These are phyloP conservation scores for Odontocolon sp. DNA, from an alignment of 2,888 invertebrate species.

Conservation along the genomic window DNA sequence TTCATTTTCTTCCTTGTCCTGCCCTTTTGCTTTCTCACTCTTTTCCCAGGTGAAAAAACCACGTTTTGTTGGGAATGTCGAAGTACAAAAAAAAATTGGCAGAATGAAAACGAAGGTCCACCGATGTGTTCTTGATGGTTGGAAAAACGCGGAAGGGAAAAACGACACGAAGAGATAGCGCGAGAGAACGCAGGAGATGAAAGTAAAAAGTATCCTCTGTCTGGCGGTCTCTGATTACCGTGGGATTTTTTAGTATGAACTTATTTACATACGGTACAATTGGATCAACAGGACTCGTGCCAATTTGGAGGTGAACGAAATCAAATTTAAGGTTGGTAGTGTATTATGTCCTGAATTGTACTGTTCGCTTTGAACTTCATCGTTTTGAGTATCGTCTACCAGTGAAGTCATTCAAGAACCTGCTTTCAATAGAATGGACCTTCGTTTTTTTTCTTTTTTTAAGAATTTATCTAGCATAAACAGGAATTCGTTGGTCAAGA, in stretches of 20 bases:
- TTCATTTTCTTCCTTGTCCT: not conserved
- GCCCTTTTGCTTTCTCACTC: not conserved
- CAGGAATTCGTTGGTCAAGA: constrained; percentile 40
- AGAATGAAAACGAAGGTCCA: constrained; percentile 18
- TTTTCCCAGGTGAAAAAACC: constrained; percentile 46
- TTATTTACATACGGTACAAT: not conserved
- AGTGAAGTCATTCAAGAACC: constrained; percentile 3
- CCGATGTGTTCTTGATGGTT: constrained; percentile 1
- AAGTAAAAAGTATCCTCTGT: constrained; percentile 25
- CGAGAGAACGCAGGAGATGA: too few relatives aligned
- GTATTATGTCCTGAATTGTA: not conserved
- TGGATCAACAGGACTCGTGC: constrained; percentile 3
- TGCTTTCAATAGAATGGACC: constrained; percentile 3
- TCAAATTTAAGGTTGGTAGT: not conserved
- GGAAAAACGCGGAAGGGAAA: constrained; percentile 34
- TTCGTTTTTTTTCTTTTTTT: not conserved
- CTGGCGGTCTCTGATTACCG: constrained; percentile 40
- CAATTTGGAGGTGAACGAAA: not conserved
- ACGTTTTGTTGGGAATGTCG: constrained; percentile 12
- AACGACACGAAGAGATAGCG: constrained; percentile 38
- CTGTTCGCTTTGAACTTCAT: not conserved
- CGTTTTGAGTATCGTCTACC: not conserved
- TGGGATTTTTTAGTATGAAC: constrained; percentile 57
- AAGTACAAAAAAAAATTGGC: constrained; percentile 20
- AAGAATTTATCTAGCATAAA: constrained; percentile 22